phyloP scores from a whole-genome alignment of 2,888 invertebrate species.

The Tethea ocularis region DNA sequence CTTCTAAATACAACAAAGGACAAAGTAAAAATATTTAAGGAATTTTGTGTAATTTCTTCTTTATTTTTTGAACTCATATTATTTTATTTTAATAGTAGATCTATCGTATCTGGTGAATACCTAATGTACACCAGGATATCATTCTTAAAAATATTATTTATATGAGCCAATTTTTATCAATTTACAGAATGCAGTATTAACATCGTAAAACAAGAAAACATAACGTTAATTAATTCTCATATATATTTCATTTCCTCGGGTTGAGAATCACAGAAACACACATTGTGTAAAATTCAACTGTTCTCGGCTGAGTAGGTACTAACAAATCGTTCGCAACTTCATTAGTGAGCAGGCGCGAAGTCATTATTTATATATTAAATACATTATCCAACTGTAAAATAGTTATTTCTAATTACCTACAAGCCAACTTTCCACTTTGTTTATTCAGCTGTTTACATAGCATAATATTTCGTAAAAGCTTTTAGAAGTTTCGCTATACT shows the following conservation, averaged over 20 bases:
- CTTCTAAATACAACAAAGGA: background rate
- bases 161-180: no score
- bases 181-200: no score
- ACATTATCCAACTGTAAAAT: conserved; percentile 8
- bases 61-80: no score
- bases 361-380: conserved; percentile 12
- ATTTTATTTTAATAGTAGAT: no score
- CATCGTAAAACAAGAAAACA: no score
- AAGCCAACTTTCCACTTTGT: conserved; percentile 15
- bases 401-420: conserved; percentile 13
- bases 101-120: no score
- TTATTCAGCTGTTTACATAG: conserved; percentile 17
- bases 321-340: conserved; percentile 7
- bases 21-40: background rate
- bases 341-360: conserved; percentile 11
- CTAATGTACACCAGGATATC: no score
- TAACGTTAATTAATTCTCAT: background rate
- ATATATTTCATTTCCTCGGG: background rate
- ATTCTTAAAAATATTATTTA: no score
- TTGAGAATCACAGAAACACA: background rate
- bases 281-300: background rate
- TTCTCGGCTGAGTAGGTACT: background rate
- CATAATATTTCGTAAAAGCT: background rate
- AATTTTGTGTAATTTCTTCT: no score
- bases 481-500: background rate